A percentile compares a stretch with the other conserved stretches of the same genome.
These are phyloP conservation scores for Osmerus eperlanus DNA, from an alignment of 2,113 vertebrate genomes.

Conservation along the genomic window DNA sequence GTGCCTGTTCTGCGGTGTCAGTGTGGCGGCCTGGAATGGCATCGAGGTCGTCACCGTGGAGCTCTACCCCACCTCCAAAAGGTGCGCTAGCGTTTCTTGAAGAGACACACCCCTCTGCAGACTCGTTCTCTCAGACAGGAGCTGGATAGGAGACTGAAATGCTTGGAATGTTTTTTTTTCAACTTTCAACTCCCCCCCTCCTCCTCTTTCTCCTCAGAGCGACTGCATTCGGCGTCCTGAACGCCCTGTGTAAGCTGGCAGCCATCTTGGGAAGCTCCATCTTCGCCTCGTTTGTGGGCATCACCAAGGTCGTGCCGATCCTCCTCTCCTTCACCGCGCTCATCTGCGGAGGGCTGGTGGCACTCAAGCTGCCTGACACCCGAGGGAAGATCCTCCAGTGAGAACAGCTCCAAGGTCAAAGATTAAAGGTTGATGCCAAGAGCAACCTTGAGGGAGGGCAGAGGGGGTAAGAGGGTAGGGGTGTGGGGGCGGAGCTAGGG, in stretches of 20 bases:
- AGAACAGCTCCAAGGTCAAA: slow-evolving; percentile 37
- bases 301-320: slow-evolving; percentile 89
- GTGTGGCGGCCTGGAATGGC: slow-evolving; percentile 92
- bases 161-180: too few species aligned
- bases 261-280: slow-evolving; percentile 92
- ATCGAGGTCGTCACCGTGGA: slow-evolving; percentile 94
- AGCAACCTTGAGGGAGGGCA: background rate
- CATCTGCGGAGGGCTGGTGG: slow-evolving; percentile 85
- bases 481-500: too few species aligned
- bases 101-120: too few species aligned
- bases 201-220: slow-evolving; percentile 72
- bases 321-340: slow-evolving; percentile 86
- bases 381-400: slow-evolving; percentile 92
- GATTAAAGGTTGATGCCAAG: background rate
- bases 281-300: slow-evolving; percentile 88
- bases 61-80: slow-evolving; percentile 90
- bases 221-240: slow-evolving; percentile 92
- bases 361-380: slow-evolving; percentile 90
- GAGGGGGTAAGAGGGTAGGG: background rate
- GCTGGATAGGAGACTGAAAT: too few species aligned
- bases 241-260: slow-evolving; percentile 89
- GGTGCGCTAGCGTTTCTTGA: slow-evolving; percentile 61
- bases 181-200: background rate
- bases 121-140: too few species aligned
- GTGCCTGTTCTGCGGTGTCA: slow-evolving; percentile 92